Evolutionary conservation across 2,888 invertebrate species (phyloP), one percentile per base, ranked within the genome.

Genomic region (Orthosia cruda): DNA sequence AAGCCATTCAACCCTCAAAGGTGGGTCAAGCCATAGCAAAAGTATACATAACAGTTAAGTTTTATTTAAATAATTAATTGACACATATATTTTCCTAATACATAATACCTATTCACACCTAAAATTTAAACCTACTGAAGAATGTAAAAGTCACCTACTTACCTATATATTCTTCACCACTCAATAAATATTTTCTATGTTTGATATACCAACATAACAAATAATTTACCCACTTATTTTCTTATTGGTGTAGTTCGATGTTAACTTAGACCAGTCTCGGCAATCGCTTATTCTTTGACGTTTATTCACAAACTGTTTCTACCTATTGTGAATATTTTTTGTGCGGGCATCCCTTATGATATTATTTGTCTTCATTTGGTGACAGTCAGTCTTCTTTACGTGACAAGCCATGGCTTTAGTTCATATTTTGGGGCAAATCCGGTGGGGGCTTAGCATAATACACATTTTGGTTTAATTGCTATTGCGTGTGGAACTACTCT

Each of bases 251-350:
- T 68, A 59, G 20, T 73, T 57, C 47, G 55, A 73, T 54, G 52
- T 50, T 0, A 4, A 52, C 49, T 69, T 23, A 16, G 11, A 23
- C 26, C 65, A 70, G 32, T 64, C 40, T 26, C 40, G 15, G 23
- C 61, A 67, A 59, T 71, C 40, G n/a, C 13, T 84, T 73, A 68
- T 68, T 54, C 18, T 78, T 78, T 32, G 79, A 47, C 65, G 16
- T 72, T 59, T 70, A 78, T 81, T 79, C 26, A 62, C 23, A 11
- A 58, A 58, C 54, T 79, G 20, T 45, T 63, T 71, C 84, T 74
- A 61, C 57, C 62, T 50, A 47, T 74, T 58, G 54, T 69, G 23
- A 78, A 23, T 54, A 58, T 74, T 70, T 72, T 61, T 62, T 62
- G 32, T 58, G 12, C 11, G 55, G 55, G 57, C 15, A 57, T 83